Percentiles rank a stretch among this genome's conserved stretches.
Conservation (phyloP, 2,113 vertebrate genomes). For the Machaerirhynchus nigripectus region DNA sequence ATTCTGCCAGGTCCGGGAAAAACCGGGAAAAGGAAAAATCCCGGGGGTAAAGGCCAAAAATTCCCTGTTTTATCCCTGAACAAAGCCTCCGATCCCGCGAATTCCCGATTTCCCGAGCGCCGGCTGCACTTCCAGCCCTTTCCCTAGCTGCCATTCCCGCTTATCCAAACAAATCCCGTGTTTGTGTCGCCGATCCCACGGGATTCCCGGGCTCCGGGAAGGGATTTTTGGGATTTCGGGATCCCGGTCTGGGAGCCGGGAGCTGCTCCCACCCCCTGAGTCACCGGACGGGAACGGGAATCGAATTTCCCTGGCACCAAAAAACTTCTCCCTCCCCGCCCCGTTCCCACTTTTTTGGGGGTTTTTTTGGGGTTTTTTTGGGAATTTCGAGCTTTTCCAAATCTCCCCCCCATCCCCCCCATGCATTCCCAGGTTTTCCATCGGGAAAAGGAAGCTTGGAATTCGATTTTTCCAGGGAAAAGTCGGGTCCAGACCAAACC, state of each 20-base stretch:
- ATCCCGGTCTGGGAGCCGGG: not conserved
- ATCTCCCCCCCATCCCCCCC: no score
- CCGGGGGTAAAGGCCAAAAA: accelerated
- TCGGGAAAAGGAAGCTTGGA: not conserved
- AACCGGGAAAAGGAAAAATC: accelerated
- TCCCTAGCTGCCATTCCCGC: not conserved
- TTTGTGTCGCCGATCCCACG: accelerated
- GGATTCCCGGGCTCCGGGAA: not conserved
- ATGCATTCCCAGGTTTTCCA: not conserved
- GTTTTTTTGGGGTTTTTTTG: no score
- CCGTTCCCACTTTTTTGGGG: accelerated
- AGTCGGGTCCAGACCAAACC: no score
- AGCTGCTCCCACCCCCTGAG: not conserved
- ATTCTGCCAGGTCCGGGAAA: accelerated
- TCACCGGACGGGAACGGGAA: not conserved
- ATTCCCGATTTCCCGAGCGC: not conserved
- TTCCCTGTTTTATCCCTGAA: accelerated
- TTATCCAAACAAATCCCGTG: accelerated
- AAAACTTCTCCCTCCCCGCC: not conserved
- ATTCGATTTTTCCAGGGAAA: not conserved
- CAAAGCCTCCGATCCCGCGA: accelerated
- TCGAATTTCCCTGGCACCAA: not conserved
- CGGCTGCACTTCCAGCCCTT: not conserved
- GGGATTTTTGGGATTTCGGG: no score
- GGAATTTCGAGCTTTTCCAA: not conserved